Percentiles rank a stretch among this genome's conserved stretches.
Conservation (phyloP, 2,113 vertebrate genomes). For the Crotalus viridis region DNA sequence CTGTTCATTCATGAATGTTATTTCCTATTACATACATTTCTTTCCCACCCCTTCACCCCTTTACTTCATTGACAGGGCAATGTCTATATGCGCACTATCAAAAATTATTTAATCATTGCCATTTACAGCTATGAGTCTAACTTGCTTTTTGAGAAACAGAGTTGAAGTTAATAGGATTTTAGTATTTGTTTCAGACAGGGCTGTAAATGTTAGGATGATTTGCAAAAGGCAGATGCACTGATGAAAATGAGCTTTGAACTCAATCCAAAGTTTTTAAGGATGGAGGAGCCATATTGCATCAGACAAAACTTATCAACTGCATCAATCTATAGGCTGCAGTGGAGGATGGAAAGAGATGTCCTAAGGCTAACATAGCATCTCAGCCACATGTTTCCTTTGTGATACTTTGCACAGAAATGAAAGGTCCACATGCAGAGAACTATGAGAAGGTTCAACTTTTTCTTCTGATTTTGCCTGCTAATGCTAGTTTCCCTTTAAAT, state of each 20-base stretch:
- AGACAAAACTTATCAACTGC: background rate
- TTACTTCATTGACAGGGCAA: conserved; percentile 43
- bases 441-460: background rate
- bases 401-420: background rate
- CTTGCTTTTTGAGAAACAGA: background rate
- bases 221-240: conserved; percentile 28
- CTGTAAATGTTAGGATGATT: background rate
- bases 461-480: background rate
- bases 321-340: background rate
- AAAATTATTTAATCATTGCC: background rate
- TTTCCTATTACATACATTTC: background rate
- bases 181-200: background rate
- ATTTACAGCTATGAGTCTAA: background rate
- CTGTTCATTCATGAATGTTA: conserved; percentile 12
- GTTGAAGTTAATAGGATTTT: background rate
- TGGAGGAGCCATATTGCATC: background rate
- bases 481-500: background rate
- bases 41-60: background rate
- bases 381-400: background rate
- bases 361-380: background rate
- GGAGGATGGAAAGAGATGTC: background rate
- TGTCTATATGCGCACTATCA: conserved; percentile 26
- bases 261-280: conserved; percentile 1
- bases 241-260: background rate
- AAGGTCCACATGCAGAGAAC: background rate